Evolutionary conservation across 2,113 vertebrate genomes (phyloP).

Genomic region (Brachyhypopomus gauderio): DNA sequence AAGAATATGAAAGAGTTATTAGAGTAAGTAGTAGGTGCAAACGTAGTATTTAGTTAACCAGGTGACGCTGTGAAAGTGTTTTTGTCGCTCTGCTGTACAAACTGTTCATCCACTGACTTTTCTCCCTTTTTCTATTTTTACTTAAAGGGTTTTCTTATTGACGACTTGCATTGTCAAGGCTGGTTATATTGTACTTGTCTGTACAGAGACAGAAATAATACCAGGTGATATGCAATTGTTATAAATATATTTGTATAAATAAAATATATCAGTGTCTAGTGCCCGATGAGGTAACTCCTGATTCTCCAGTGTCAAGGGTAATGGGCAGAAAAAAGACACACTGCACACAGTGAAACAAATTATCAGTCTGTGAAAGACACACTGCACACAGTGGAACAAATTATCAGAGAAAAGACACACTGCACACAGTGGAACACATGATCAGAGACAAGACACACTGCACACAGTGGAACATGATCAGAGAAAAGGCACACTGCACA

Average conservation of each 20-base stretch:
- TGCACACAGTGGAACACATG: background rate
- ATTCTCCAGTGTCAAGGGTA: background rate
- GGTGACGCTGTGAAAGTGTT: constrained; percentile 45
- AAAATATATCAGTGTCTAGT: constrained; percentile 75
- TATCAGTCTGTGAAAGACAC: too few relatives aligned
- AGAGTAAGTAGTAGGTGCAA: constrained; percentile 2
- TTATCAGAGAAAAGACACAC: too few relatives aligned
- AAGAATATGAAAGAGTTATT: constrained; percentile 18
- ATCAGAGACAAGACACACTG: too few relatives aligned
- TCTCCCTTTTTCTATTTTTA: constrained; percentile 71
- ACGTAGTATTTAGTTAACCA: constrained; percentile 21
- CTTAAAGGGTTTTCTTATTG: constrained; percentile 70
- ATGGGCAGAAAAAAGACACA: background rate
- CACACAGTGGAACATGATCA: too few relatives aligned
- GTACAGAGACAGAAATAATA: constrained; percentile 66
- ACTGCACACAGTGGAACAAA: too few relatives aligned
- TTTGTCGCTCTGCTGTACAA: constrained; percentile 37
- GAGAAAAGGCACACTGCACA: too few relatives aligned
- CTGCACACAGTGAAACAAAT: background rate
- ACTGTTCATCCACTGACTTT: constrained; percentile 42
- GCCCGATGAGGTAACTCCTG: constrained; percentile 38
- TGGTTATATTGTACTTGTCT: constrained; percentile 67
- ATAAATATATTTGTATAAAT: constrained; percentile 86
- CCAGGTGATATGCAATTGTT: constrained; percentile 81
- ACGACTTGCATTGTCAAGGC: constrained; percentile 70